Percentiles rank a stretch among this genome's conserved stretches.
These are phyloP conservation scores for Tachysurus vachellii DNA, from an alignment of 2,113 vertebrate species.

Conservation along the genomic window DNA sequence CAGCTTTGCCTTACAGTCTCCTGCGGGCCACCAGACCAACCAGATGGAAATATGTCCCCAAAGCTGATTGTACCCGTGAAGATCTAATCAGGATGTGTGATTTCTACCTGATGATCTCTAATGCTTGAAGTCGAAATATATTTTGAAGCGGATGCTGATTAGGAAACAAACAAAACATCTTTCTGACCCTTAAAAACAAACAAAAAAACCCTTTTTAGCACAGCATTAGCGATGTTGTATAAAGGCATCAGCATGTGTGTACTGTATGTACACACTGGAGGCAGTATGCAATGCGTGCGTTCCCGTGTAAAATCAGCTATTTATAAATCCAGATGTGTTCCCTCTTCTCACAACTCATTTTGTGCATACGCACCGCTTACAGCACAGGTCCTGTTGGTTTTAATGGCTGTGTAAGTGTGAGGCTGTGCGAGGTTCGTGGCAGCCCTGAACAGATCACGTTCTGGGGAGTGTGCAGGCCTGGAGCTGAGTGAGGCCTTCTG, in stretches of 20 bases:
- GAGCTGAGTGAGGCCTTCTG: conserved; percentile 22
- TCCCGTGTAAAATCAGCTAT: not conserved
- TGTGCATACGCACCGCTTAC: not conserved
- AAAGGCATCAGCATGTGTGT: not conserved
- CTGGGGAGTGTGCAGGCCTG: not conserved
- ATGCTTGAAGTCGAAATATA: not conserved
- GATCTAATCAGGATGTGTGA: not conserved
- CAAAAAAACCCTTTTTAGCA: not conserved
- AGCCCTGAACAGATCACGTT: not conserved
- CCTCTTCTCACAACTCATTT: not conserved
- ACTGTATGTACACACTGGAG: not conserved
- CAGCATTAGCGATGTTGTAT: not conserved
- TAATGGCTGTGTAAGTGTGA: not conserved
- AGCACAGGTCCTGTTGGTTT: not conserved
- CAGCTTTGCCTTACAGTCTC: too few species aligned
- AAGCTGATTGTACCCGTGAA: not conserved
- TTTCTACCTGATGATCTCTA: not conserved
- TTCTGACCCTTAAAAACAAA: not conserved
- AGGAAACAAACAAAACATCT: not conserved
- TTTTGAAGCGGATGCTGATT: not conserved
- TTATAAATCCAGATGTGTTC: not conserved
- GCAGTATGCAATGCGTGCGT: not conserved
- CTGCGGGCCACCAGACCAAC: not conserved
- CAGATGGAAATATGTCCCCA: not conserved
- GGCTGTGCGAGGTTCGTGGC: not conserved